phyloP scores from a whole-genome alignment of 2,888 invertebrate genomes.

The Sepioteuthis lessoniana region DNA sequence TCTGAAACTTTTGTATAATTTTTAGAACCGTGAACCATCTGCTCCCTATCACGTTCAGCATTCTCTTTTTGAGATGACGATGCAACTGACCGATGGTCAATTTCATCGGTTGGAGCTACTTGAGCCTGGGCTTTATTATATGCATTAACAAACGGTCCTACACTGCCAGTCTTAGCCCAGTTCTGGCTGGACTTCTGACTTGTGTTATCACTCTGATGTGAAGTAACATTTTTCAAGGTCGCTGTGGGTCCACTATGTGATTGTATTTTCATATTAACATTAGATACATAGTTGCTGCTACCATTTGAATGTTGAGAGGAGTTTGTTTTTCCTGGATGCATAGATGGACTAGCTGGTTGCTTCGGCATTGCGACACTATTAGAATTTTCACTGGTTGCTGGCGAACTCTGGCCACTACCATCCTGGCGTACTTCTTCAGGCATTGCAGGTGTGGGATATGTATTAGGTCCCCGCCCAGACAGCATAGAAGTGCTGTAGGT shows the following conservation, averaged over 20 bases:
- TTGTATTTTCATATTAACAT: not conserved
- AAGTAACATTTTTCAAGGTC: not conserved
- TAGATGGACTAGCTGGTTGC: not conserved
- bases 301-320: not conserved
- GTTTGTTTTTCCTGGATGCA: not conserved
- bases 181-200: not conserved
- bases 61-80: not conserved
- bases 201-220: not conserved
- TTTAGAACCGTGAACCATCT: not conserved
- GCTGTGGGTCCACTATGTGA: not conserved
- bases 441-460: conserved; percentile 53
- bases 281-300: not conserved
- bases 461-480: conserved; percentile 52
- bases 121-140: not conserved
- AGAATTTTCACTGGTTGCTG: conserved; percentile 68
- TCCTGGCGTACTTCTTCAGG: conserved; percentile 68
- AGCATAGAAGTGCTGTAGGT: conserved; percentile 65
- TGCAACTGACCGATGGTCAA: not conserved
- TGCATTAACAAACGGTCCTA: not conserved
- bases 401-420: conserved; percentile 72
- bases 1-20: not conserved
- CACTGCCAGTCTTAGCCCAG: not conserved
- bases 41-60: not conserved
- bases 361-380: conserved; percentile 48
- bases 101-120: not conserved